Evolutionary conservation across 2,888 invertebrate species (phyloP), one percentile per base, ranked within the genome.

Genomic region (Deilephila porcellus): DNA sequence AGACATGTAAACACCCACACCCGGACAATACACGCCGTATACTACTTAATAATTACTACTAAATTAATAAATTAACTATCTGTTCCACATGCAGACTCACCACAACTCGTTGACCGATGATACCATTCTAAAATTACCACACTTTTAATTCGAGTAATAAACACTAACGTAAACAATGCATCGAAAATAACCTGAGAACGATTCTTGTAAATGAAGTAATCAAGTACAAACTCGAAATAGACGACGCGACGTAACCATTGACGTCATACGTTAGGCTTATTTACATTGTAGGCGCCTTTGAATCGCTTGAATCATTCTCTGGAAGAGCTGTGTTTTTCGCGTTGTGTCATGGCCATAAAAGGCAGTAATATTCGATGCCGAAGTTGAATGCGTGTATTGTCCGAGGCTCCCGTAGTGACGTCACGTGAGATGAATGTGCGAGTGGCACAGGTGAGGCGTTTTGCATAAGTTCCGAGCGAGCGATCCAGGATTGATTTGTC

Each of bases 1-100:
- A 75, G 99, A 99, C 87, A 98, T 98, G 98, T 98, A 98, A 87
- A 32, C 34, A 14, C 34, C 14, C 63, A 8, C 53, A 45, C 5
- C 29, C 37, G 17, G 64, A 25, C 64, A 67, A 59, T 59, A 64
- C 20, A 72, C 64, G 52, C 56, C 64, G 64, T 19, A 20, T 56
- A 25, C 25, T 25, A 34, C n/a, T 52, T 32, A 20, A 20, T 14
- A n/a, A n/a, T n/a, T n/a, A n/a, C n/a, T n/a, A 25, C 25, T 25
- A 25, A 25, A 25, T 25, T 1, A 25, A 25, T 25, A 25, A 25
- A 25, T 25, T 25, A 25, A 25, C 25, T 25, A 25, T 25, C 4
- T 0, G 67, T 5, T 52, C 3, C 14, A 17, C 20, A 52, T 14
- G 25, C 20, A n/a, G 3, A 45, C 45, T 14, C 45, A 14, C 56